Evolutionary conservation across 2,797 vertebrate genomes (phyloP).

Genomic region (Gastrophryne carolinensis): DNA sequence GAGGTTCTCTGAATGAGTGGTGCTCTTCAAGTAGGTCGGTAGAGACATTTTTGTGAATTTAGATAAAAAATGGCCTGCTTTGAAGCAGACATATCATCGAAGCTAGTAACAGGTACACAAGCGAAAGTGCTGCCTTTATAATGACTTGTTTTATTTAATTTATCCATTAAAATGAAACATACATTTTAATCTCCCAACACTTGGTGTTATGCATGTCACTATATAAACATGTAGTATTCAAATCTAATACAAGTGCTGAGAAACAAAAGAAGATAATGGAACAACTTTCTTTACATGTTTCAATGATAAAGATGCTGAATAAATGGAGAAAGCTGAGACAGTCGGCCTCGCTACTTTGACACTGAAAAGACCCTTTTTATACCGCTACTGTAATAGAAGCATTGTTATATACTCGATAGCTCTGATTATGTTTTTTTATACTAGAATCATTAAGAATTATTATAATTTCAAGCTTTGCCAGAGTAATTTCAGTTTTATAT

Average conservation of each 20-base stretch:
- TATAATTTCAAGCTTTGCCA: slow-evolving; percentile 36
- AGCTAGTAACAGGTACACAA: too few relatives aligned
- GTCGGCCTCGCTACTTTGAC: neutral
- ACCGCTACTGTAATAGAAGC: neutral
- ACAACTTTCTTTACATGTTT: neutral
- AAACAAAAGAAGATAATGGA: neutral
- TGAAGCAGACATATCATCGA: too few relatives aligned
- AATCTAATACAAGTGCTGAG: neutral
- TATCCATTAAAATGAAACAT: too few relatives aligned
- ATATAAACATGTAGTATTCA: neutral
- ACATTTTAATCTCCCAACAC: too few relatives aligned
- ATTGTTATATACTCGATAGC: slow-evolving; percentile 19
- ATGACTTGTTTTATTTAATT: too few relatives aligned
- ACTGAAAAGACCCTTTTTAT: slow-evolving; percentile 8
- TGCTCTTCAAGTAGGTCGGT: too few relatives aligned
- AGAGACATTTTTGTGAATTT: too few relatives aligned
- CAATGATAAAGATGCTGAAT: neutral
- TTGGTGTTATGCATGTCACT: neutral
- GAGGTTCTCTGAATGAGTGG: too few relatives aligned
- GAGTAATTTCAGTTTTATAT: slow-evolving; percentile 42
- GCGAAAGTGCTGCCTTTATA: too few relatives aligned
- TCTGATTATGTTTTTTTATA: slow-evolving; percentile 26
- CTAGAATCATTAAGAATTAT: slow-evolving; percentile 31
- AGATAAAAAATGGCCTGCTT: too few relatives aligned
- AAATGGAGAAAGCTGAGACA: neutral